Evolutionary conservation across 2,113 vertebrate genomes (phyloP), one percentile per base, ranked within the genome.

Genomic region (Catagonus wagneri): DNA sequence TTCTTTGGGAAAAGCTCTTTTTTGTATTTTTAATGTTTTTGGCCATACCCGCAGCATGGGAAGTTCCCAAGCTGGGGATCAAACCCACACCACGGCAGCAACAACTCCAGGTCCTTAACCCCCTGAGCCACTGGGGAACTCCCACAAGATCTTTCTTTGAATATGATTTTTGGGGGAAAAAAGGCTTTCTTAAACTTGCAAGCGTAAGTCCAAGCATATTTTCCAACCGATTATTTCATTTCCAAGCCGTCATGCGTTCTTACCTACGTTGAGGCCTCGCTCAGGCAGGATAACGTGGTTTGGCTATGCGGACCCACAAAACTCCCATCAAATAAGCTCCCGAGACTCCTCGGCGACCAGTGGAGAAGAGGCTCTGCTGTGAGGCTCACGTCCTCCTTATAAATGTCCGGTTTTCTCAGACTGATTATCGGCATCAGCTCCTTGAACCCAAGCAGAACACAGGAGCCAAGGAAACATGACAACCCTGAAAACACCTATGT

Each of bases 211-310:
- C 44, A 50, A 61, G 29, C 22, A 1, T 13, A 10, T 68, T 74
- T 95, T 61, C 34, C 60, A n/a, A 8, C 25, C 25, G 14, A 60
- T 11, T 58, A n/a, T 23, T 69, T 84, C 44, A 39, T 29, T 88
- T 44, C 74, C 72, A 58, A 63, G 58, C 50, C 25, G 2, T 0
- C 4, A 1, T 9, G 7, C 5, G 6, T 7, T 8, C 2, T 25
- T 6, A 0, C 36, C 60, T 29, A 2, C 11, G 0, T 6, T 5
- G 39, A 6, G 2, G 1, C 66, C 29, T 34, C 1, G 32, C 65
- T 32, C 15, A 13, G 88, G 65, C 44, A 3, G 20, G 23, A 22
- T 10, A 29, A 29, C 12, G 61, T 3, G 6, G 11, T 9, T 65
- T 16, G 17, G 39, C 36, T 11, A 58, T 6, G 2, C 1, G 1